phyloP scores from a whole-genome alignment of 2,797 vertebrate genomes.

The Melanotaenia trifasciata region DNA sequence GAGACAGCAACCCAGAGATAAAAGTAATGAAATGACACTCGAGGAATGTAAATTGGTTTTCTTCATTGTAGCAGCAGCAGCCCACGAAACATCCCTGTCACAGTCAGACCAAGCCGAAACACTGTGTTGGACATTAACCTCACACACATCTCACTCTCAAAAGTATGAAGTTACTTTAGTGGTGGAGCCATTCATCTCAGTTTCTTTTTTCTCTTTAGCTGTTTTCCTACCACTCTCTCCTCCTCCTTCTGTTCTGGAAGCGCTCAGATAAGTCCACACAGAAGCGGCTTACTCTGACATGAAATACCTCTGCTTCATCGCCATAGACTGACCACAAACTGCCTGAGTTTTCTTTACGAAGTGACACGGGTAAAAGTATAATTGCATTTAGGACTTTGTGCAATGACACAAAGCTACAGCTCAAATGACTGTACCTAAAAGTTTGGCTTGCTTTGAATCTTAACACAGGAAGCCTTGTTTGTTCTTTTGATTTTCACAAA shows the following conservation, averaged over 20 bases:
- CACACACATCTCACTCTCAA: slow-evolving; percentile 77
- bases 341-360: slow-evolving; percentile 25
- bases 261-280: slow-evolving; percentile 46
- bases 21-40: slow-evolving; percentile 96
- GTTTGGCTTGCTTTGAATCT: slow-evolving; percentile 17
- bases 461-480: slow-evolving; percentile 1
- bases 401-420: slow-evolving; percentile 5
- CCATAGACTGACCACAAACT: slow-evolving; percentile 30
- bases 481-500: slow-evolving; percentile 26
- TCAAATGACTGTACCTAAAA: slow-evolving; percentile 20
- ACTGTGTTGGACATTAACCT: slow-evolving; percentile 82
- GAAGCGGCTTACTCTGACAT: slow-evolving; percentile 56
- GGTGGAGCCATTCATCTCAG: slow-evolving; percentile 50
- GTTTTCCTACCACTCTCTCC: slow-evolving; percentile 6
- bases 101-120: slow-evolving; percentile 88
- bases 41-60: slow-evolving; percentile 96
- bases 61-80: slow-evolving; percentile 83
- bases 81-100: slow-evolving; percentile 91
- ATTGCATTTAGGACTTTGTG: background rate
- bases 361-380: slow-evolving; percentile 9
- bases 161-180: slow-evolving; percentile 43
- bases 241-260: slow-evolving; percentile 32
- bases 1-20: slow-evolving; percentile 79
- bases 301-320: slow-evolving; percentile 50
- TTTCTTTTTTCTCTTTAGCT: slow-evolving; percentile 33